Conservation (phyloP, 2,888 invertebrate genomes). For the Apeira syringaria region DNA sequence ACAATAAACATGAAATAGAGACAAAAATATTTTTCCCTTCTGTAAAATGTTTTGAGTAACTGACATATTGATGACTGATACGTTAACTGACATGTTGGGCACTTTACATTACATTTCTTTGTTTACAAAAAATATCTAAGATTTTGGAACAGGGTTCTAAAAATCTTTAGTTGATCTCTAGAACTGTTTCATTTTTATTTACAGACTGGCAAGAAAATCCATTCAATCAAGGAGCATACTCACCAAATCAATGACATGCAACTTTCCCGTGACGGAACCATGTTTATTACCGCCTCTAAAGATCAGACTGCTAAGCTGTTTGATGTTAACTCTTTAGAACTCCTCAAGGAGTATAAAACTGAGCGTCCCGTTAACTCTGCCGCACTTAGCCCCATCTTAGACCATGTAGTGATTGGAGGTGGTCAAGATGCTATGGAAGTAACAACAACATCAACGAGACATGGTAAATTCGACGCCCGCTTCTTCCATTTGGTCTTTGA, state of each 20-base stretch:
- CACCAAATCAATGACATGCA: constrained; percentile 98
- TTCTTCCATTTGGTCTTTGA: constrained; percentile 98
- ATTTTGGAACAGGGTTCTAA: too few relatives aligned
- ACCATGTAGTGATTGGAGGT: constrained; percentile 99
- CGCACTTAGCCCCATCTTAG: constrained; percentile 96
- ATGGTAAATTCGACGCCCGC: constrained; percentile 98
- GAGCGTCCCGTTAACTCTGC: constrained; percentile 99
- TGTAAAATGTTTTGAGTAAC: too few relatives aligned
- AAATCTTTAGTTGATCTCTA: too few relatives aligned
- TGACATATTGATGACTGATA: too few relatives aligned
- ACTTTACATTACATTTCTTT: too few relatives aligned
- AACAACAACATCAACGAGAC: constrained; percentile 95
- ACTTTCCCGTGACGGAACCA: constrained; percentile 94
- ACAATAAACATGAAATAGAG: too few relatives aligned
- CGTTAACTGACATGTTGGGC: too few relatives aligned
- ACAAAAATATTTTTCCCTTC: too few relatives aligned
- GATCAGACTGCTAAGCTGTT: constrained; percentile 98
- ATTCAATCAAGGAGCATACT: constrained; percentile 91
- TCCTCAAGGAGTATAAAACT: constrained; percentile 97
- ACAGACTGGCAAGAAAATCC: constrained; percentile 92
- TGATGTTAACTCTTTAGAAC: constrained; percentile 93
- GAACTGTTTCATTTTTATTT: too few relatives aligned
- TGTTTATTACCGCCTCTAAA: constrained; percentile 98
- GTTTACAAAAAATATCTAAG: too few relatives aligned
- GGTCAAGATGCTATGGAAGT: constrained; percentile 99